Percentiles rank a stretch among this genome's conserved stretches.
Evolutionary conservation across 2,797 vertebrate genomes (phyloP).

Genomic region (Eutrigla gurnardus): DNA sequence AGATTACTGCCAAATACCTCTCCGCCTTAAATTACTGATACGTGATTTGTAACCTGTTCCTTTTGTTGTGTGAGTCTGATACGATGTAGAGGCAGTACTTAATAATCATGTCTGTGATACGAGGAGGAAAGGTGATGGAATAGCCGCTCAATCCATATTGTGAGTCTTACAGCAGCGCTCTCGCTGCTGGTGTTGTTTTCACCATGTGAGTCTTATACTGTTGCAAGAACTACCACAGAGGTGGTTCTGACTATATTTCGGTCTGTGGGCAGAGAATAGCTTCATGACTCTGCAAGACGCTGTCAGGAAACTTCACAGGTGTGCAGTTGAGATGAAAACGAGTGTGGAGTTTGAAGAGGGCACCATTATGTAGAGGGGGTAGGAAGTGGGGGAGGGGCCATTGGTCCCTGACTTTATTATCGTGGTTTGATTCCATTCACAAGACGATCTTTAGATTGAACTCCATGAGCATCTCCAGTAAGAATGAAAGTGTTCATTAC

Average conservation of each 20-base stretch:
- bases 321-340: too few relatives aligned
- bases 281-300: too few relatives aligned
- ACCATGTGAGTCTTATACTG: too few relatives aligned
- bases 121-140: not conserved
- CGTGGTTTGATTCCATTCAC: not conserved
- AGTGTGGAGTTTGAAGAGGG: too few relatives aligned
- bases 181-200: too few relatives aligned
- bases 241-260: too few relatives aligned
- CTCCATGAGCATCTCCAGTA: not conserved
- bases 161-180: not conserved
- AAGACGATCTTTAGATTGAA: not conserved
- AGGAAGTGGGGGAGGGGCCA: too few relatives aligned
- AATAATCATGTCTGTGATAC: not conserved
- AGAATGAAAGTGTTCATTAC: not conserved
- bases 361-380: not conserved
- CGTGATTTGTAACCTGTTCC: slow-evolving; percentile 18
- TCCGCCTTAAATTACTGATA: slow-evolving; percentile 4
- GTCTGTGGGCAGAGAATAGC: too few relatives aligned
- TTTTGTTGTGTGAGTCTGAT: not conserved
- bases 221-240: too few relatives aligned
- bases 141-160: not conserved
- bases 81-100: not conserved
- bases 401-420: too few relatives aligned
- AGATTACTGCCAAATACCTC: slow-evolving; percentile 46
- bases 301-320: too few relatives aligned